These are phyloP conservation scores for Rhabdomys dilectus DNA, from an alignment of 2,113 vertebrate species.

Conservation along the genomic window DNA sequence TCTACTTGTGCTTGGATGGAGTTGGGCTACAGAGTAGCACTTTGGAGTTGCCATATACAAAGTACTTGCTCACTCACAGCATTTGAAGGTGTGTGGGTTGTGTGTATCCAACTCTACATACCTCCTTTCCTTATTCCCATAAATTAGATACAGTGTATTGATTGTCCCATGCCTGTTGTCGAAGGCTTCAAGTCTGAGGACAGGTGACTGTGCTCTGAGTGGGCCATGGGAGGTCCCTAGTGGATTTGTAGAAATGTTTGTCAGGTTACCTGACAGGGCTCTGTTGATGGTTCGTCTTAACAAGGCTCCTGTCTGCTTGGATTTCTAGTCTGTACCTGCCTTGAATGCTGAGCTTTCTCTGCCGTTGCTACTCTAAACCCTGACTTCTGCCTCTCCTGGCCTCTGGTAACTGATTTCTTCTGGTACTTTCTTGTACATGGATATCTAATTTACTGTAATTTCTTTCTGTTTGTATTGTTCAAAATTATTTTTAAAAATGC, in stretches of 20 bases:
- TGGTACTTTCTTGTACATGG: not conserved
- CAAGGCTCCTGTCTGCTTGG: not conserved
- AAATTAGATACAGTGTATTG: not conserved
- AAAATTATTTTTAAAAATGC: not conserved
- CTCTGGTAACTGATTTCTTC: conserved; percentile 66
- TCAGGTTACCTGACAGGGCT: conserved; percentile 28
- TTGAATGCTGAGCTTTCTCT: conserved; percentile 23
- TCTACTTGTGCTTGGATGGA: not conserved
- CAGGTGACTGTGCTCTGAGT: not conserved
- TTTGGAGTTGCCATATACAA: not conserved
- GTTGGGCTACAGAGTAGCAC: not conserved
- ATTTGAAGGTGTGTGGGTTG: not conserved
- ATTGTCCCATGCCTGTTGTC: not conserved
- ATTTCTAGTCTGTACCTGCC: conserved; percentile 26
- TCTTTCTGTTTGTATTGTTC: conserved; percentile 23
- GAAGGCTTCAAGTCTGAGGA: not conserved
- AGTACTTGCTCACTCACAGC: not conserved
- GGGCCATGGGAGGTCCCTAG: not conserved
- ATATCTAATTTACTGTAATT: conserved; percentile 8
- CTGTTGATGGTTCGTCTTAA: conserved; percentile 37
- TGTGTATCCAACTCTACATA: not conserved
- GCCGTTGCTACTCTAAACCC: not conserved
- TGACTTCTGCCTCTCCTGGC: conserved; percentile 11
- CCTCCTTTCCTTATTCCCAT: not conserved
- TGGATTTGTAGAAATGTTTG: conserved; percentile 1